phyloP scores from a whole-genome alignment of 2,888 invertebrate genomes.

The Aphidoletes aphidimyza region DNA sequence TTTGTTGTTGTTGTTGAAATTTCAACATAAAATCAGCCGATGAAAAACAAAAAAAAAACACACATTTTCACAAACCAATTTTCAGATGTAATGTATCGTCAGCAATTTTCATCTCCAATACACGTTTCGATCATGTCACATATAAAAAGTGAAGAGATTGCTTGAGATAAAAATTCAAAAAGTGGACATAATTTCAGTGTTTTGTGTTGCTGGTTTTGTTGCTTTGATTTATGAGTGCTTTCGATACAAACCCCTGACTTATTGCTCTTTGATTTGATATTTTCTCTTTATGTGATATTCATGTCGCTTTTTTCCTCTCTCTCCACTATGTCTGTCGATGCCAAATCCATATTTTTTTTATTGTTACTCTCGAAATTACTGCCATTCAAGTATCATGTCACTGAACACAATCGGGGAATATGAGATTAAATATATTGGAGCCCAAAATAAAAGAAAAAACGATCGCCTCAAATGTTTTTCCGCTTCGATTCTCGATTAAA shows the following conservation, averaged over 20 bases:
- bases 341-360: constrained; percentile 27
- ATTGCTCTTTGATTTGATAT: constrained; percentile 45
- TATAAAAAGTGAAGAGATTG: too few species aligned
- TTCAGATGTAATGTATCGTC: too few species aligned
- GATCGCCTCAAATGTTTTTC: constrained; percentile 46
- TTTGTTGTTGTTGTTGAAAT: too few species aligned
- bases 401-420: constrained; percentile 12
- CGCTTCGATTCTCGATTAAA: constrained; percentile 7
- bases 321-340: too few species aligned
- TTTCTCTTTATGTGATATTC: constrained; percentile 12
- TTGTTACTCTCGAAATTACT: constrained; percentile 29
- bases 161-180: too few species aligned
- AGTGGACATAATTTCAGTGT: too few species aligned
- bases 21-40: too few species aligned
- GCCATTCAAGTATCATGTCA: constrained; percentile 39
- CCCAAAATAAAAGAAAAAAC: constrained; percentile 27
- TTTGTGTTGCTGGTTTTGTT: not conserved
- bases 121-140: too few species aligned
- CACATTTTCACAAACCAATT: too few species aligned
- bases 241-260: not conserved
- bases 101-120: too few species aligned
- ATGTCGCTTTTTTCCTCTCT: constrained; percentile 8
- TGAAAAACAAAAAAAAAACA: too few species aligned
- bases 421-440: not conserved
- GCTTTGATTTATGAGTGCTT: not conserved